phyloP scores from a whole-genome alignment of 2,113 vertebrate species.

The Gavia stellata region DNA sequence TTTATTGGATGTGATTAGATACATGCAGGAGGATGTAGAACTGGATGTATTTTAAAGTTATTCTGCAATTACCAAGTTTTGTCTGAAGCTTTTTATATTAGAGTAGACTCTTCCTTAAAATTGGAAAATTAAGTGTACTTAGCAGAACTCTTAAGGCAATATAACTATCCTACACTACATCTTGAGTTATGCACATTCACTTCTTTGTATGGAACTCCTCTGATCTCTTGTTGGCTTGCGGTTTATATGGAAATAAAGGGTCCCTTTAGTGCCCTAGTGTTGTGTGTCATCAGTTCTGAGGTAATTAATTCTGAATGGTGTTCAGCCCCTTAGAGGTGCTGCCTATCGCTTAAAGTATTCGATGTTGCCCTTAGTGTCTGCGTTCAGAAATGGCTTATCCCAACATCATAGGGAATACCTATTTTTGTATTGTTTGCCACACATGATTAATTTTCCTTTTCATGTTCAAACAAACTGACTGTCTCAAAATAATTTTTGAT shows the following conservation, averaged over 20 bases:
- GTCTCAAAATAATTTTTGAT: neutral
- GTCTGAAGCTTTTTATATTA: slow-evolving; percentile 51
- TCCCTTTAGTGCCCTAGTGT: neutral
- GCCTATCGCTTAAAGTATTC: neutral
- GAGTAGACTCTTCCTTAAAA: slow-evolving; percentile 56
- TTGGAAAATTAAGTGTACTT: slow-evolving; percentile 57
- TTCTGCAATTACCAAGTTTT: slow-evolving; percentile 24
- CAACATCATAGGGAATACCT: neutral
- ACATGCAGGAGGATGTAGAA: slow-evolving; percentile 4
- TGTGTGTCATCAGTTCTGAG: neutral
- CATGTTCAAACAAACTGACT: neutral
- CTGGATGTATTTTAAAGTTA: slow-evolving; percentile 32
- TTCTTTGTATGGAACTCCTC: neutral
- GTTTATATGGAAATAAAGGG: neutral
- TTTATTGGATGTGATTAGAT: neutral
- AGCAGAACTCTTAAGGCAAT: slow-evolving; percentile 44
- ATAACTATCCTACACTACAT: neutral
- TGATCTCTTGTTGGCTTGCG: neutral
- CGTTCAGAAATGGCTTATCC: neutral
- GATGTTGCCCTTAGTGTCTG: neutral
- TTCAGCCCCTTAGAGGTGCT: neutral
- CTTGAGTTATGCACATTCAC: neutral
- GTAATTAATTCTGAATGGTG: neutral
- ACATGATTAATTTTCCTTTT: neutral
- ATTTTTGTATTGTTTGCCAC: neutral